Conservation (phyloP, 2,797 vertebrate genomes). For the Rhinoraja longicauda region DNA sequence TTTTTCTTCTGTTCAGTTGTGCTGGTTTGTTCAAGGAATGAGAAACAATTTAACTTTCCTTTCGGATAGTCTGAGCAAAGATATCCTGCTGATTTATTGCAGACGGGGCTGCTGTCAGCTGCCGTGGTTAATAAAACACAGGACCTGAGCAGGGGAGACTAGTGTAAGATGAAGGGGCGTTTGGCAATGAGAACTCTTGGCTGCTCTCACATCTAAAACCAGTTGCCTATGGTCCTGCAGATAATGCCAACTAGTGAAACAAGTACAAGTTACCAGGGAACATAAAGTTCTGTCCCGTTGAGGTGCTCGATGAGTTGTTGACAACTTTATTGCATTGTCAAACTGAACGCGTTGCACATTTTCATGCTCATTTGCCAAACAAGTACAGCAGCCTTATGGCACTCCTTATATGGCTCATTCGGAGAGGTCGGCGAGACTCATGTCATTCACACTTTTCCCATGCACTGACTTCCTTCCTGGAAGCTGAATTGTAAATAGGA, state of each 20-base stretch:
- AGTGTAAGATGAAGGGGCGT: background rate
- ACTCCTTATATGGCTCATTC: slow-evolving; percentile 17
- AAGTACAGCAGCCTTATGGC: background rate
- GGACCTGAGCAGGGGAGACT: background rate
- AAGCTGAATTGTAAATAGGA: slow-evolving; percentile 8
- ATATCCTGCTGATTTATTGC: slow-evolving; percentile 10
- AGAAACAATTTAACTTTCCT: background rate
- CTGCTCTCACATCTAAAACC: background rate
- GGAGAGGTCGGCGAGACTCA: background rate
- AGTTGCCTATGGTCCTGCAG: background rate
- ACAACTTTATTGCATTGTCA: slow-evolving; percentile 12
- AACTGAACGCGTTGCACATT: background rate
- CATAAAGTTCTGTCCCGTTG: background rate
- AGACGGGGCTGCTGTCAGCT: background rate
- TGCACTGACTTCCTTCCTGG: slow-evolving; percentile 2
- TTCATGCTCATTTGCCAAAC: background rate
- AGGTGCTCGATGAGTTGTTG: background rate
- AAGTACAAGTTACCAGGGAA: slow-evolving; percentile 3
- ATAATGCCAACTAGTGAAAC: background rate
- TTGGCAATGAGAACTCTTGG: background rate
- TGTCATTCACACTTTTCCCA: background rate
- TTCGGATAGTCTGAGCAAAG: background rate
- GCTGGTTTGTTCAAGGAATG: background rate
- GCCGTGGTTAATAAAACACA: background rate
- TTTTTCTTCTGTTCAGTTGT: background rate